phyloP scores from a whole-genome alignment of 2,797 vertebrate genomes.

The Karalla daura region DNA sequence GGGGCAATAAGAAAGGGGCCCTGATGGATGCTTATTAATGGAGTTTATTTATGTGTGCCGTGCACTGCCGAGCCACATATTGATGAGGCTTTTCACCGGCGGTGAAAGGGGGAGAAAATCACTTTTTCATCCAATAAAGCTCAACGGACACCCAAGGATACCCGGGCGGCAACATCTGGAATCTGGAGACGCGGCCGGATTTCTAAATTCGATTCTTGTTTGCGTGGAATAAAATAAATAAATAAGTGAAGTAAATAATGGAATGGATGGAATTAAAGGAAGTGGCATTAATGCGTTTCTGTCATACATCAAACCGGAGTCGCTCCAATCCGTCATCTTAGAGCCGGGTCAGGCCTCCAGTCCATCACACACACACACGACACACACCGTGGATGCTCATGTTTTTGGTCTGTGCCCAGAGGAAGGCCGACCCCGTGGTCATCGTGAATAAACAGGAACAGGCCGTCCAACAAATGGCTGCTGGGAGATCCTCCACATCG shows the following conservation, averaged over 20 bases:
- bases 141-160: background rate
- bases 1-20: background rate
- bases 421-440: too few species aligned
- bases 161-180: background rate
- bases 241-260: background rate
- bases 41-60: constrained; percentile 26
- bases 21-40: constrained; percentile 29
- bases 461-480: constrained; percentile 1
- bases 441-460: too few species aligned
- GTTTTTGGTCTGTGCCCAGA: too few species aligned
- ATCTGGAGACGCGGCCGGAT: background rate
- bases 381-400: too few species aligned
- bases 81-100: constrained; percentile 4
- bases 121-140: background rate
- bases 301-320: too few species aligned
- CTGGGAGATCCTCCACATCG: constrained; percentile 1
- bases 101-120: background rate
- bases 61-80: background rate
- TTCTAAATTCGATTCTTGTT: too few species aligned
- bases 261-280: background rate
- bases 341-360: too few species aligned
- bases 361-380: too few species aligned
- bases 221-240: background rate
- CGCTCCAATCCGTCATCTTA: too few species aligned
- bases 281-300: too few species aligned